Evolutionary conservation across 2,888 invertebrate genomes (phyloP).

Genomic region (Amphipoea lucens): DNA sequence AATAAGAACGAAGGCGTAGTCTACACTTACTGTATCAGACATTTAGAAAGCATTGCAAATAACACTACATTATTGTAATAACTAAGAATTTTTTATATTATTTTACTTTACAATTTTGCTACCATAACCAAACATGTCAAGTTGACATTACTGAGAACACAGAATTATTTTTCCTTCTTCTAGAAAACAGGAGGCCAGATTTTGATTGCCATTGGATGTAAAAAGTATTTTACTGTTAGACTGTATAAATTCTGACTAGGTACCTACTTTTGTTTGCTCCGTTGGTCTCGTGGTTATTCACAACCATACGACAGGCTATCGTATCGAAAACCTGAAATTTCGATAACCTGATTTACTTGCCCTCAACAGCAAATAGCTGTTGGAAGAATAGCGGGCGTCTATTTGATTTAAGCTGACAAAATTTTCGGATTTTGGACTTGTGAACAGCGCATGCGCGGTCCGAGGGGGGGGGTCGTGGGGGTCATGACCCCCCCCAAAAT

Average conservation of each 20-base stretch:
- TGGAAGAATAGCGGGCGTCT: no score
- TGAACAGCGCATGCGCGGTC: no score
- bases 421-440: no score
- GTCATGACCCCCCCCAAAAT: no score
- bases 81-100: slow-evolving; percentile 29
- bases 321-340: no score
- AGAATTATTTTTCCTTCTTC: slow-evolving; percentile 23
- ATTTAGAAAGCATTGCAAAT: slow-evolving; percentile 70
- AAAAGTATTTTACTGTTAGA: background rate
- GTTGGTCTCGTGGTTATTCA: background rate
- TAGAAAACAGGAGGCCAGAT: slow-evolving; percentile 12
- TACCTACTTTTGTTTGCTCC: background rate
- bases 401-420: no score
- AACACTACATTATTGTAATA: slow-evolving; percentile 57
- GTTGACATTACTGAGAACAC: slow-evolving; percentile 27
- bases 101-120: slow-evolving; percentile 53
- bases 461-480: no score
- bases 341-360: no score
- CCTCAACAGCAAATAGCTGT: no score
- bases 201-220: background rate
- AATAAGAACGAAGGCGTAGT: slow-evolving; percentile 74
- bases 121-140: slow-evolving; percentile 44
- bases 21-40: slow-evolving; percentile 75
- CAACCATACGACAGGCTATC: no score
- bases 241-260: background rate